Base-by-base conservation (phyloP, 2,797 vertebrate species). In the Myiotriccus ornatus region DNA sequence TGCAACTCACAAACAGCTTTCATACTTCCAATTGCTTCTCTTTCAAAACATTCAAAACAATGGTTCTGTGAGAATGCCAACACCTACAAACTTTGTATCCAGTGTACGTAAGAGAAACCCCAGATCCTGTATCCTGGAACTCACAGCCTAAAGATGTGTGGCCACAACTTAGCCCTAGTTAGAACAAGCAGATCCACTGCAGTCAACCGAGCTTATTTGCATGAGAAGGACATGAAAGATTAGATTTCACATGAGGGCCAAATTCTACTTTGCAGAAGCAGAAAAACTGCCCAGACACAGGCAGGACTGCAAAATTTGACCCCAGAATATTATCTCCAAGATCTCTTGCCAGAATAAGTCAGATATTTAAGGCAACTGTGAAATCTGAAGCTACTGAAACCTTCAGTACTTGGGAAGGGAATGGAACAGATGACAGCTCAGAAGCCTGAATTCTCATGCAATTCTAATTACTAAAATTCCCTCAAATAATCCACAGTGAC, bases 401-500 rank as follows among this genome's bases (percentile, higher is more conserved):
- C 67, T 90, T 47, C 52, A 56, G 63, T 4, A 5, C 49, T 84
- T 46, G 41, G 35, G 83, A 88, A 93, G 27, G 32, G 41, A 76
- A 91, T 71, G 35, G 53, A 70, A 78, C 62, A 92, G 80, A 91
- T 81, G 79, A 94, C 93, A 88, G 76, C 87, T 84, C 84, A 62
- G 70, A 93, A 90, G 84, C 63, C 37, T 64, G 44, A 89, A 94
- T 73, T 83, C 77, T 95, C 84, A 84, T 90, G 84, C 76, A 94
- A 91, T 76, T 93, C 89, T 95, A 96, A 94, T 84, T 82, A 86
- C 64, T 56, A 94, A 89, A 96, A 92, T 84, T 93, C 79, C 47
- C 59, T 89, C 77, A 89, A 87, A 96, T 88, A 91, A 93, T 86
- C 73, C 78, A 79, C 50, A 93, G 89, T 15, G 20, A 92, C 3